Conservation (phyloP, 2,888 invertebrate species). For the Cosmia trapezina region DNA sequence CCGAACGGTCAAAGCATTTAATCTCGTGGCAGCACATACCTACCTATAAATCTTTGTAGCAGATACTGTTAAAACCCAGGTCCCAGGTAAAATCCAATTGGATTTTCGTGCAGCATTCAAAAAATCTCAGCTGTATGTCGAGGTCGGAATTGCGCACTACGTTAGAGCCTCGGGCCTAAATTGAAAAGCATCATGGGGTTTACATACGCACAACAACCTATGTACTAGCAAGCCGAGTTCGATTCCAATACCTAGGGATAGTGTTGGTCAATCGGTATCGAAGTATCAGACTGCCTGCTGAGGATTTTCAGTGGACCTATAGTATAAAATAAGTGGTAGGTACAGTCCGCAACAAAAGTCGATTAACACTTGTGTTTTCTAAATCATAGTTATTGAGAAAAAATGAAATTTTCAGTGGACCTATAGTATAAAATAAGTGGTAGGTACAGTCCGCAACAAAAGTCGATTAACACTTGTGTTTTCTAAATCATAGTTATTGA, state of each 20-base stretch:
- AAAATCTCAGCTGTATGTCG: constrained; percentile 24
- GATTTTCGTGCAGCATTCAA: constrained; percentile 37
- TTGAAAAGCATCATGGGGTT: constrained; percentile 33
- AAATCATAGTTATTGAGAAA: too few species aligned
- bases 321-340: not conserved
- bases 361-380: too few species aligned
- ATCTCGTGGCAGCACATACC: not conserved
- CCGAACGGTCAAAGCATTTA: constrained; percentile 1
- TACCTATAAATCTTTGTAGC: constrained; percentile 13
- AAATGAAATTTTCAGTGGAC: too few species aligned
- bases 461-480: too few species aligned
- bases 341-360: too few species aligned
- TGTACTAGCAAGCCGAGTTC: not conserved
- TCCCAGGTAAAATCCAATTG: constrained; percentile 23
- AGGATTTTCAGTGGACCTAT: not conserved
- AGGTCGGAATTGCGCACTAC: constrained; percentile 21
- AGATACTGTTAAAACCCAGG: constrained; percentile 3
- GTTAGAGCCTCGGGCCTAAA: constrained; percentile 24
- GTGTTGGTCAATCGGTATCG: not conserved
- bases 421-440: too few species aligned
- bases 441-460: too few species aligned
- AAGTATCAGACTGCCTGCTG: not conserved
- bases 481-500: too few species aligned
- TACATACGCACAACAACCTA: constrained; percentile 19
- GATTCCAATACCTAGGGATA: constrained; percentile 2